A percentile compares a stretch with the other conserved stretches of the same genome.
phyloP scores from a whole-genome alignment of 2,113 vertebrate genomes.

The Cygnus atratus region DNA sequence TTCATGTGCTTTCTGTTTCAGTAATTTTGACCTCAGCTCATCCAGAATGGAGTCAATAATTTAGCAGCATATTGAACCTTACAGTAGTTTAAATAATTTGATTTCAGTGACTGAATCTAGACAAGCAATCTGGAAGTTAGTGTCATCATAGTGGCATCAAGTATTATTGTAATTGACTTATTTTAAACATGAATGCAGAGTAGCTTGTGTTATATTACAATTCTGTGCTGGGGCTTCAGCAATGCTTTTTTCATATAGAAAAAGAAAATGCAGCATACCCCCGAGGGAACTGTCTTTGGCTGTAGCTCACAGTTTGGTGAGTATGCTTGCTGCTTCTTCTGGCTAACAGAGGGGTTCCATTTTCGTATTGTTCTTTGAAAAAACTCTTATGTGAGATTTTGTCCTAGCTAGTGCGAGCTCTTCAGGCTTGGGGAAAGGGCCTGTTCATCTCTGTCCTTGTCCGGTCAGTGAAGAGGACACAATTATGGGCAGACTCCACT shows the following conservation, averaged over 20 bases:
- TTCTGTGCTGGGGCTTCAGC: neutral
- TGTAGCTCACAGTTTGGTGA: neutral
- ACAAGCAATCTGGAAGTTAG: neutral
- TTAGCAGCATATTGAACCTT: neutral
- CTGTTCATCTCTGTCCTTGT: neutral
- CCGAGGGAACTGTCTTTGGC: neutral
- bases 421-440: neutral
- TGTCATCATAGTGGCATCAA: neutral
- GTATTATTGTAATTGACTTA: neutral
- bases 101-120: neutral
- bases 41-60: neutral
- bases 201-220: neutral
- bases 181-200: neutral
- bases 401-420: neutral
- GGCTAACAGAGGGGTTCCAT: neutral
- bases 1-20: neutral
- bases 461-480: neutral
- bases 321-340: neutral
- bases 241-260: neutral
- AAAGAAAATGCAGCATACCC: neutral
- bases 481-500: neutral
- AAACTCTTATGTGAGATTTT: neutral
- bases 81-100: neutral
- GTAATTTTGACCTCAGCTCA: neutral
- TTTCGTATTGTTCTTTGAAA: neutral